These are phyloP conservation scores for Ichneumoninae sp. DNA, from an alignment of 2,888 invertebrate genomes.

Conservation along the genomic window DNA sequence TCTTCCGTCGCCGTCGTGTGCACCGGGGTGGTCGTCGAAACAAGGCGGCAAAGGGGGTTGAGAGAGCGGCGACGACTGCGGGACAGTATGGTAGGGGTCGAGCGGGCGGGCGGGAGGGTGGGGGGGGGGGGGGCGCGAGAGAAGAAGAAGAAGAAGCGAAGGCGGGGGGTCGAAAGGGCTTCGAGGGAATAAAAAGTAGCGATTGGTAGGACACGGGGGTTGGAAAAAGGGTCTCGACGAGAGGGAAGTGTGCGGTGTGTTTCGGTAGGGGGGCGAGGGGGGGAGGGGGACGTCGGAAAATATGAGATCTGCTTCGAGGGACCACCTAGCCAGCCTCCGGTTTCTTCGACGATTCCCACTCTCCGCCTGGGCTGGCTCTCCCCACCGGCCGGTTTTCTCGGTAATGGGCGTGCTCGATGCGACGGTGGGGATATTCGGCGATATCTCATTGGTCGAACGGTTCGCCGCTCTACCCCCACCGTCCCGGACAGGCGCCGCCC, in stretches of 20 bases:
- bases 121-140: constrained; percentile 31
- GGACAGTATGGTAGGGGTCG: constrained; percentile 27
- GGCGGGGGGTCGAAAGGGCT: constrained; percentile 66
- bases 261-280: constrained; percentile 29
- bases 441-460: constrained; percentile 75
- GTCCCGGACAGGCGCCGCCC: constrained; percentile 73
- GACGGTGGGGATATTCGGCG: constrained; percentile 80
- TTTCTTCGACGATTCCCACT: constrained; percentile 78
- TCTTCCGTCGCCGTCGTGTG: constrained; percentile 62
- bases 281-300: constrained; percentile 77
- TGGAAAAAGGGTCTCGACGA: constrained; percentile 72
- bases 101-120: neutral
- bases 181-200: constrained; percentile 76
- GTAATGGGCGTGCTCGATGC: constrained; percentile 77
- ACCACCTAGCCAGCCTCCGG: constrained; percentile 84
- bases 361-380: constrained; percentile 10
- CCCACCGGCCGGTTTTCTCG: constrained; percentile 70
- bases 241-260: constrained; percentile 47
- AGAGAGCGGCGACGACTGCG: constrained; percentile 54
- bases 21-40: constrained; percentile 48
- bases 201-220: constrained; percentile 81
- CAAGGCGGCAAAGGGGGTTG: constrained; percentile 1
- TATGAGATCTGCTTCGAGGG: constrained; percentile 82
- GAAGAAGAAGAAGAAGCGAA: constrained; percentile 68
- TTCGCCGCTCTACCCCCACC: constrained; percentile 80